phyloP scores from a whole-genome alignment of 2,888 invertebrate species.

The Agonopterix alstromeriana region DNA sequence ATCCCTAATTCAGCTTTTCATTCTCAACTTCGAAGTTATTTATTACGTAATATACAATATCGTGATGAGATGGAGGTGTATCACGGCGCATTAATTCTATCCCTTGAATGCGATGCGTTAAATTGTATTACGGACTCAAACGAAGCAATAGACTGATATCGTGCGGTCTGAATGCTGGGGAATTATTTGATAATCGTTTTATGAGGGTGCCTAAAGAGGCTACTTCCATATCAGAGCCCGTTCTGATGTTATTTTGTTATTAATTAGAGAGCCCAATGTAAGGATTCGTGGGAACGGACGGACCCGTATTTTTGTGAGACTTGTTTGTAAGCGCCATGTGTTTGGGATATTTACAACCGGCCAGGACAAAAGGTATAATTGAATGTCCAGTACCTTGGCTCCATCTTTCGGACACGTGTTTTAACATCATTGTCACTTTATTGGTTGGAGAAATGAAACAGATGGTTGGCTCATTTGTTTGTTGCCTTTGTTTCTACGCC shows the following conservation, averaged over 20 bases:
- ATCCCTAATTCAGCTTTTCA: constrained; percentile 30
- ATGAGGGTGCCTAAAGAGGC: constrained; percentile 61
- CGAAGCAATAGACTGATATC: constrained; percentile 49
- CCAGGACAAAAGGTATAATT: constrained; percentile 38
- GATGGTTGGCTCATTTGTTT: constrained; percentile 42
- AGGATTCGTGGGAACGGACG: constrained; percentile 68
- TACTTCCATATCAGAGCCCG: constrained; percentile 60
- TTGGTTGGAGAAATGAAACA: constrained; percentile 43
- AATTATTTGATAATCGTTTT: constrained; percentile 72
- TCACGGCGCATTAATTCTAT: constrained; percentile 38
- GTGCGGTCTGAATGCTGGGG: constrained; percentile 42
- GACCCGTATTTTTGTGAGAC: constrained; percentile 25
- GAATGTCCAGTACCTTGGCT: constrained; percentile 20
- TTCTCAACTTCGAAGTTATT: constrained; percentile 18
- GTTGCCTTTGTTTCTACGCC: constrained; percentile 31
- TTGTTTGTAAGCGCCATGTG: constrained; percentile 48
- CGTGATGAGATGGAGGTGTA: constrained; percentile 31
- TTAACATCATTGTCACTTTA: constrained; percentile 41
- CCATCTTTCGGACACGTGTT: constrained; percentile 49
- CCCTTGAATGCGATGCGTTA: constrained; percentile 49
- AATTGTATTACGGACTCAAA: constrained; percentile 57
- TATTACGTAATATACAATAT: constrained; percentile 30
- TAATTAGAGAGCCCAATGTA: constrained; percentile 58
- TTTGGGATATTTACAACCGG: constrained; percentile 40
- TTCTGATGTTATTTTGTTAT: constrained; percentile 52